Conservation (phyloP, 2,888 invertebrate genomes). For the Augochlorella aurata region DNA sequence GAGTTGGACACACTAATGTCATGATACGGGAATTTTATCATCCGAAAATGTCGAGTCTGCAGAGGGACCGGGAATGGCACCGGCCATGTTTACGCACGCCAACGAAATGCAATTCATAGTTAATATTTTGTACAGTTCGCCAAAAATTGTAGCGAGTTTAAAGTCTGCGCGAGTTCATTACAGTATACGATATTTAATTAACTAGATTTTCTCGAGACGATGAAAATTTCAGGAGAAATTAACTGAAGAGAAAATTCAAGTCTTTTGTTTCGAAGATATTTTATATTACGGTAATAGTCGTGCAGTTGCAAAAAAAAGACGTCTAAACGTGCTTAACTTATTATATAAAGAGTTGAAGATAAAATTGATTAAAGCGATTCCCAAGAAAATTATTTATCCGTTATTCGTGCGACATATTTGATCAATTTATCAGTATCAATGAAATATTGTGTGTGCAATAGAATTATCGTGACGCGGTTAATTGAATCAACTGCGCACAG, state of each 20-base stretch:
- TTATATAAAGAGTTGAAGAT: too few species aligned
- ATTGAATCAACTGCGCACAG: background rate
- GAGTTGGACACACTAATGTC: conserved; percentile 64
- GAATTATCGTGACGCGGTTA: background rate
- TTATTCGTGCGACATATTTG: background rate
- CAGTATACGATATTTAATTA: background rate
- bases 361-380: too few species aligned
- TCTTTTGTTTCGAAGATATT: too few species aligned
- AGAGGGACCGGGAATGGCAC: conserved; percentile 71
- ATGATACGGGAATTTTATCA: conserved; percentile 72
- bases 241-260: too few species aligned
- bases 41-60: conserved; percentile 69
- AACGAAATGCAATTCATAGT: conserved; percentile 22
- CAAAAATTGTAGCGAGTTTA: background rate
- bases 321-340: too few species aligned
- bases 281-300: too few species aligned
- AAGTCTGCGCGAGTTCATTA: background rate
- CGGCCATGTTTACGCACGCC: conserved; percentile 60
- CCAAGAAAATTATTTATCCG: background rate
- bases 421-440: background rate
- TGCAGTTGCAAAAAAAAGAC: too few species aligned
- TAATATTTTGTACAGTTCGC: background rate
- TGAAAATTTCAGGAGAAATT: background rate
- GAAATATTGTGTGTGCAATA: background rate
- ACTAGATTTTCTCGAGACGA: background rate